A percentile compares a stretch with the other conserved stretches of the same genome.
Evolutionary conservation across 1,140 invertebrate genomes (phyloP).

Genomic region (Agraylea sexmaculata): DNA sequence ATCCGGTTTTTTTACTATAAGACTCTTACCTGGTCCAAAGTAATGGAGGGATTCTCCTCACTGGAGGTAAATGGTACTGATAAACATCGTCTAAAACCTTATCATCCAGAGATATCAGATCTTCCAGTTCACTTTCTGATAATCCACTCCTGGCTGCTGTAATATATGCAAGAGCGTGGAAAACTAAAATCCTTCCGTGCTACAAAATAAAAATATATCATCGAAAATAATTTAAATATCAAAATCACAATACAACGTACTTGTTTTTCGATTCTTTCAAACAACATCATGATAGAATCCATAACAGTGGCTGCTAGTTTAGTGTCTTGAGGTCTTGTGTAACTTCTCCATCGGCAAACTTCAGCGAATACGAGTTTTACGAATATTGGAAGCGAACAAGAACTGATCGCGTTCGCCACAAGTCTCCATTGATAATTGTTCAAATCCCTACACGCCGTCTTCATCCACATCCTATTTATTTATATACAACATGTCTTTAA

Average conservation of each 20-base stretch:
- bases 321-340: conserved; percentile 86
- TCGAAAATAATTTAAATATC: not conserved
- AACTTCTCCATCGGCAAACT: conserved; percentile 93
- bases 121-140: conserved; percentile 88
- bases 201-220: conserved; percentile 26
- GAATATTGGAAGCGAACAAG: conserved; percentile 93
- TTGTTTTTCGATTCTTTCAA: conserved; percentile 88
- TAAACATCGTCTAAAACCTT: conserved; percentile 95
- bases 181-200: conserved; percentile 85
- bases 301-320: conserved; percentile 88
- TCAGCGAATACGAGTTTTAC: conserved; percentile 95
- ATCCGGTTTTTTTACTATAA: no score
- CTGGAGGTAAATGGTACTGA: conserved; percentile 94
- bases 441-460: conserved; percentile 75
- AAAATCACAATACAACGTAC: conserved; percentile 25
- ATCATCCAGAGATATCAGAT: conserved; percentile 89
- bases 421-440: conserved; percentile 90
- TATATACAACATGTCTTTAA: no score
- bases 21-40: conserved; percentile 66
- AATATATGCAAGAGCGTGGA: conserved; percentile 88
- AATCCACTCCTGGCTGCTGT: conserved; percentile 86
- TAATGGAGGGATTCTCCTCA: conserved; percentile 85
- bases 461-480: conserved; percentile 93
- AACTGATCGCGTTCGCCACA: conserved; percentile 83
- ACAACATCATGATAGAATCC: conserved; percentile 95